phyloP scores from a whole-genome alignment of 2,888 invertebrate genomes.

The Cerastis rubricosa region DNA sequence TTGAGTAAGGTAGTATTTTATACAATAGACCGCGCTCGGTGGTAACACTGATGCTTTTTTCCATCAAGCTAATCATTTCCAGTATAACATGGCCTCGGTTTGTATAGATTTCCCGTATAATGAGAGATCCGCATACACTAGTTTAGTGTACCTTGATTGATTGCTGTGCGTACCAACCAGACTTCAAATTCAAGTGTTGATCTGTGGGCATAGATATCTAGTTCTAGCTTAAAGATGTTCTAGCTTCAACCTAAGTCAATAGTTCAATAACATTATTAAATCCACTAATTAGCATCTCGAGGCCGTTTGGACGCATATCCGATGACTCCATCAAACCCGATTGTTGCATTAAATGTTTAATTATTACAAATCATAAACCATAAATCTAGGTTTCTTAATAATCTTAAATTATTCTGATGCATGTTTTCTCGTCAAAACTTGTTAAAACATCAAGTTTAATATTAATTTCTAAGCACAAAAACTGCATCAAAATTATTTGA shows the following conservation, averaged over 20 bases:
- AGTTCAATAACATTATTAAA: constrained; percentile 33
- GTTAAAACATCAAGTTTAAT: not conserved
- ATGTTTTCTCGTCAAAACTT: not conserved
- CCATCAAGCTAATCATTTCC: not conserved
- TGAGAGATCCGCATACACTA: no score
- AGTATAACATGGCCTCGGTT: no score
- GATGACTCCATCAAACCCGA: constrained; percentile 19
- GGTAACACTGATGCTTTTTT: not conserved
- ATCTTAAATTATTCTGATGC: not conserved
- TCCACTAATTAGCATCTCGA: constrained; percentile 29
- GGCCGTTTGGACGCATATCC: constrained; percentile 30
- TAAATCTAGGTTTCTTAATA: not conserved
- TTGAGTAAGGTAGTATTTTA: not conserved
- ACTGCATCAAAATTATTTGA: not conserved
- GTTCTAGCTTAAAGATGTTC: not conserved
- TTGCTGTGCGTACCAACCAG: not conserved
- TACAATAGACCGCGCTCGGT: not conserved
- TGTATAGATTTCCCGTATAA: no score
- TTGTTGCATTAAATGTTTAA: not conserved
- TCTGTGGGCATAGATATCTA: not conserved
- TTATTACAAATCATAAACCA: not conserved
- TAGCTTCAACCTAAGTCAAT: constrained; percentile 12
- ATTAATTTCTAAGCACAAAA: not conserved
- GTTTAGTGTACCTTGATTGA: no score
- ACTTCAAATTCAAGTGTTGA: not conserved